A percentile compares a stretch with the other conserved stretches of the same genome.
Evolutionary conservation across 2,113 vertebrate species (phyloP).

Genomic region (Cervus canadensis): DNA sequence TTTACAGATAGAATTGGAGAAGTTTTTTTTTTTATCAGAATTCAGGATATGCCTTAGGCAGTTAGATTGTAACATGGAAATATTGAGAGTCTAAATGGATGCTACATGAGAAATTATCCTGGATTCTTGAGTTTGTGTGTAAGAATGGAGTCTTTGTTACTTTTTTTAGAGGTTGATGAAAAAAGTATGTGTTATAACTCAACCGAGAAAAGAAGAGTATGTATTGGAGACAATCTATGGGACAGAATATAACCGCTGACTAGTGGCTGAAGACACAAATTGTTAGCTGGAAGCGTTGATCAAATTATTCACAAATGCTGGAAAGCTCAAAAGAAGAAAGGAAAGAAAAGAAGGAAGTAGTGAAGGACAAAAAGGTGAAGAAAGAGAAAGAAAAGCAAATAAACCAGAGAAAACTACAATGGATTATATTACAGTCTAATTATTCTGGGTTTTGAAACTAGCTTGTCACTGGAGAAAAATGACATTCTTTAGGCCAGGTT

Average conservation of each 20-base stretch:
- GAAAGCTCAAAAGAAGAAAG: conserved; percentile 5
- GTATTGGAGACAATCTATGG: neutral
- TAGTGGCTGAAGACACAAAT: neutral
- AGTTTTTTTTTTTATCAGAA: neutral
- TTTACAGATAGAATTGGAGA: neutral
- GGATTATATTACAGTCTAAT: neutral
- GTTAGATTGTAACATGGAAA: neutral
- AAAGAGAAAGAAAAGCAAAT: neutral
- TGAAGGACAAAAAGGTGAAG: neutral
- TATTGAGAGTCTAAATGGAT: neutral
- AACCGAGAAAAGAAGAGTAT: neutral
- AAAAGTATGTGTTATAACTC: conserved; percentile 27
- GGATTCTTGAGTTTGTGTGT: conserved; percentile 9
- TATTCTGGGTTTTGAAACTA: neutral
- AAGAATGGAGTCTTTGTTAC: conserved; percentile 40
- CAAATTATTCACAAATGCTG: conserved; percentile 49
- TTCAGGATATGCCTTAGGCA: neutral
- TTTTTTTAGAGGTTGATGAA: neutral
- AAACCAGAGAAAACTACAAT: neutral
- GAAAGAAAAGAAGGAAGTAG: neutral
- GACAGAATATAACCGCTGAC: neutral
- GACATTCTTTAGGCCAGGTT: neutral
- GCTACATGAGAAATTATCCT: neutral
- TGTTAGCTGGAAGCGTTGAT: neutral
- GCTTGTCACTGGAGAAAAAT: neutral